A percentile compares a stretch with the other conserved stretches of the same genome.
These are phyloP conservation scores for Dryobotodes eremita DNA, from an alignment of 2,888 invertebrate genomes.

Conservation along the genomic window DNA sequence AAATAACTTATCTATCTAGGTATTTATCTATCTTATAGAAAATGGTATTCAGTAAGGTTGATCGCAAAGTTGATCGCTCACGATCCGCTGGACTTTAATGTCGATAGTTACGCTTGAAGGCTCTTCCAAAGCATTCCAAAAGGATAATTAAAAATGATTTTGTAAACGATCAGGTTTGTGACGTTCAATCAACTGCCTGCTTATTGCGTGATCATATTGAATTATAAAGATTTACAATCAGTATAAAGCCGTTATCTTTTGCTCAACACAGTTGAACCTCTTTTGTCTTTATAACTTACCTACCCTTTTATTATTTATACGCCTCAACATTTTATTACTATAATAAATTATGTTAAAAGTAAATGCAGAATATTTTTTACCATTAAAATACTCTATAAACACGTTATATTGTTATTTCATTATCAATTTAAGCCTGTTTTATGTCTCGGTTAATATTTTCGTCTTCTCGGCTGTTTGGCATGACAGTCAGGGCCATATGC, in stretches of 20 bases:
- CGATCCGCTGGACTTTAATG: background rate
- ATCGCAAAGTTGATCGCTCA: background rate
- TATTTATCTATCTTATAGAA: background rate
- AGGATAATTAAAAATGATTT: background rate
- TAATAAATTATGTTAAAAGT: constrained; percentile 60
- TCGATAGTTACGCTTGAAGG: background rate
- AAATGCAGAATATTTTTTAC: constrained; percentile 57
- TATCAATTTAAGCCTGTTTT: constrained; percentile 42
- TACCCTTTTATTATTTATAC: constrained; percentile 55
- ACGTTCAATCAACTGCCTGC: background rate
- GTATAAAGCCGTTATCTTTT: constrained; percentile 38
- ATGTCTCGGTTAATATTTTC: constrained; percentile 30
- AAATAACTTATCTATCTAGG: background rate
- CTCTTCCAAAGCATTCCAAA: background rate
- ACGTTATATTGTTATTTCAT: constrained; percentile 48
- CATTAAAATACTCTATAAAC: constrained; percentile 57
- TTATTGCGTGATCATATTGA: constrained; percentile 5
- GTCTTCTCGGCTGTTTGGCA: background rate
- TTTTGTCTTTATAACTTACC: constrained; percentile 57
- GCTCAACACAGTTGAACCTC: constrained; percentile 36
- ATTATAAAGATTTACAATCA: constrained; percentile 46
- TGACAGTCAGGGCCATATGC: background rate
- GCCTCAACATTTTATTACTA: constrained; percentile 54
- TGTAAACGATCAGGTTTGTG: background rate
- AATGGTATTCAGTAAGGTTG: background rate